Evolutionary conservation across 2,888 invertebrate genomes (phyloP).

Genomic region (Nephrotoma guestfalica): DNA sequence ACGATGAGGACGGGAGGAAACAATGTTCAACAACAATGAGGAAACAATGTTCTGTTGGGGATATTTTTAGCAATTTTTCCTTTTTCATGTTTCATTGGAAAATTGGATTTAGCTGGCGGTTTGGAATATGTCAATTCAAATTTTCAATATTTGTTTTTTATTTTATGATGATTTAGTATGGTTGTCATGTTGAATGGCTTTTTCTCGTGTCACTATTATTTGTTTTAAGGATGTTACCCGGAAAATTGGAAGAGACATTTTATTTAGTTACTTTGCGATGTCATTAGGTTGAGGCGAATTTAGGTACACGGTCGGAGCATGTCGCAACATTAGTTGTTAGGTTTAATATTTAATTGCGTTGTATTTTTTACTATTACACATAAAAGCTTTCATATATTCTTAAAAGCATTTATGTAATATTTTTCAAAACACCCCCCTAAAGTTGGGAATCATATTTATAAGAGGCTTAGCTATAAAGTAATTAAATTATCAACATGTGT

Average conservation of each 20-base stretch:
- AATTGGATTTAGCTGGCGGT: background rate
- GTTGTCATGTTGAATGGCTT: background rate
- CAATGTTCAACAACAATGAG: too few species aligned
- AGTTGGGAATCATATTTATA: too few species aligned
- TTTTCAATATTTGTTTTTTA: background rate
- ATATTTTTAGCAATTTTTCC: background rate
- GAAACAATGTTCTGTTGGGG: background rate
- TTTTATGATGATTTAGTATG: background rate
- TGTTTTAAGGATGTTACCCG: background rate
- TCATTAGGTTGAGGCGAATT: background rate
- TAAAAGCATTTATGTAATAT: too few species aligned
- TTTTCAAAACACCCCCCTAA: too few species aligned
- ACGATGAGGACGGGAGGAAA: background rate
- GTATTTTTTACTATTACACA: too few species aligned
- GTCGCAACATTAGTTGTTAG: too few species aligned
- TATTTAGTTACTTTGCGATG: background rate
- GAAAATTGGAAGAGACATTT: background rate
- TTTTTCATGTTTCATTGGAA: background rate
- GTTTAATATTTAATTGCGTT: too few species aligned
- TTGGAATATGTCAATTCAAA: background rate
- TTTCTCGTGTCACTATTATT: background rate
- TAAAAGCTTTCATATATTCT: too few species aligned
- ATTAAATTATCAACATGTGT: too few species aligned
- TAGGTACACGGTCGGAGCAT: too few species aligned
- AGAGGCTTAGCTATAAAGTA: too few species aligned